Percentiles rank a stretch among this genome's conserved stretches.
These are phyloP conservation scores for Drosophila tsacasi DNA, from an alignment of 1,140 invertebrate species.

Conservation along the genomic window DNA sequence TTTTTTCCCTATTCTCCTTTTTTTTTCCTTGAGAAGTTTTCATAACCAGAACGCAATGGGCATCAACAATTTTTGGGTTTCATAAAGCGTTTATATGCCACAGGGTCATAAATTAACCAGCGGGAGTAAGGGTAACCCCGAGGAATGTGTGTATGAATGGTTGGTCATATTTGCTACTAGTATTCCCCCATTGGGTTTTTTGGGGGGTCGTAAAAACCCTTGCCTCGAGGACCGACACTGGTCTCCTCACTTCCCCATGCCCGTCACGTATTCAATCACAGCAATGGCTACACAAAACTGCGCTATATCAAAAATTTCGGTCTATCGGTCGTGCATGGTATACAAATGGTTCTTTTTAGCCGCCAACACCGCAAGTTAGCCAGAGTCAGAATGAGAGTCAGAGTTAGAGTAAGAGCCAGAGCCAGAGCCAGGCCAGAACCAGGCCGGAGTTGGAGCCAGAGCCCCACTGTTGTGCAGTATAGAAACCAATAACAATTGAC, in stretches of 20 bases:
- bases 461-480: background rate
- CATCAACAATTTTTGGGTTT: constrained; percentile 46
- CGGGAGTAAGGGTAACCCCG: background rate
- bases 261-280: constrained; percentile 79
- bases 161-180: constrained; percentile 26
- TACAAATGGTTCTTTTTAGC: constrained; percentile 71
- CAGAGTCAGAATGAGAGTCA: background rate
- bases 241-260: constrained; percentile 49
- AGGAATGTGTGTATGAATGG: constrained; percentile 21
- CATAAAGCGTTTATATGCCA: constrained; percentile 70
- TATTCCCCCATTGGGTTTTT: constrained; percentile 13
- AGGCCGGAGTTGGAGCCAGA: background rate
- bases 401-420: background rate
- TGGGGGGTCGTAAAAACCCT: constrained; percentile 65
- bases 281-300: constrained; percentile 80
- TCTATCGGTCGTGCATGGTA: constrained; percentile 66
- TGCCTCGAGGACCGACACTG: constrained; percentile 33
- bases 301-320: constrained; percentile 80
- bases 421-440: background rate
- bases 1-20: background rate
- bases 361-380: constrained; percentile 24
- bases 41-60: constrained; percentile 33
- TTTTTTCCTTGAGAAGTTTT: constrained; percentile 7
- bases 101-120: constrained; percentile 57
- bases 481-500: constrained; percentile 41